These are phyloP conservation scores for Pasiphila rectangulata DNA, from an alignment of 2,888 invertebrate genomes.

Conservation along the genomic window DNA sequence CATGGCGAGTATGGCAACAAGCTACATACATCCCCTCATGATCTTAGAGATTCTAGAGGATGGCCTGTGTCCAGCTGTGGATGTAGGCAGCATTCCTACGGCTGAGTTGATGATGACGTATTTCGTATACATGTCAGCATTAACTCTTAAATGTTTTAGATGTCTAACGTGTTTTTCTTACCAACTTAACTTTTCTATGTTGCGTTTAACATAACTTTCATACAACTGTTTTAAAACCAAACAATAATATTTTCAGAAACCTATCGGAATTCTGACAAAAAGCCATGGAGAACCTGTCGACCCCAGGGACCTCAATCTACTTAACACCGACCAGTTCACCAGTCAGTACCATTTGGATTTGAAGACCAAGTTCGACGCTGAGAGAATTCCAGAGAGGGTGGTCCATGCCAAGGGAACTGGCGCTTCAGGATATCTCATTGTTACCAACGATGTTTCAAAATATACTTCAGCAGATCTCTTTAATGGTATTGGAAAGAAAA, in stretches of 20 bases:
- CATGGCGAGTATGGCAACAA: too few relatives aligned
- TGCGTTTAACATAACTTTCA: too few relatives aligned
- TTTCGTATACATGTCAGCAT: too few relatives aligned
- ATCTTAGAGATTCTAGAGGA: too few relatives aligned
- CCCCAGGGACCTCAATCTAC: conserved; percentile 72
- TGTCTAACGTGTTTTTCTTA: too few relatives aligned
- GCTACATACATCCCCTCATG: too few relatives aligned
- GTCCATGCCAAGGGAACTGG: conserved; percentile 96
- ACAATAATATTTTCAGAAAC: conserved; percentile 66
- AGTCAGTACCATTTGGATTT: conserved; percentile 82
- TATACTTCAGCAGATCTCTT: conserved; percentile 83
- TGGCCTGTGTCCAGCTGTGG: too few relatives aligned
- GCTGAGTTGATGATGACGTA: too few relatives aligned
- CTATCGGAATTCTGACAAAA: conserved; percentile 76
- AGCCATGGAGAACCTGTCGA: conserved; percentile 88
- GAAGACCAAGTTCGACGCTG: conserved; percentile 85
- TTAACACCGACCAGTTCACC: conserved; percentile 44
- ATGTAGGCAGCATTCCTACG: too few relatives aligned
- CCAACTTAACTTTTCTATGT: too few relatives aligned
- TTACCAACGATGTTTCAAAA: conserved; percentile 87
- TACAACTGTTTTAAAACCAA: too few relatives aligned
- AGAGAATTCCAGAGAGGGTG: conserved; percentile 93
- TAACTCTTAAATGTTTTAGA: too few relatives aligned
- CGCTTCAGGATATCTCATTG: conserved; percentile 89
- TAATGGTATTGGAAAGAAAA: conserved; percentile 79